Conservation (phyloP, 2,113 vertebrate genomes). For the Corythornis cristatus region DNA sequence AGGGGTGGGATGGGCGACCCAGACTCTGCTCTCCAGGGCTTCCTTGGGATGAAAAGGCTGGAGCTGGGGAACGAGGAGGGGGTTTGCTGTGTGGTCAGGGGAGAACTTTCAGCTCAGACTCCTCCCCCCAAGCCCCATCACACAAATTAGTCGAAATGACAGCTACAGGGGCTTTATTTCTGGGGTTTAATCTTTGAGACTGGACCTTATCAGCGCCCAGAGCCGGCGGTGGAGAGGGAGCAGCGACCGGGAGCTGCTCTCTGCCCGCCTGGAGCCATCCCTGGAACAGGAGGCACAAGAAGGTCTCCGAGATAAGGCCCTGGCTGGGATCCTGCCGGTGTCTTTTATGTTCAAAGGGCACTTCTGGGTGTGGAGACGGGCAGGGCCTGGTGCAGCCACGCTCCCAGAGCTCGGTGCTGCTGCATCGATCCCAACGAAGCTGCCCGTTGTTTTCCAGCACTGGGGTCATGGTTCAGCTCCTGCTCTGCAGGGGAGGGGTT, state of each 20-base stretch:
- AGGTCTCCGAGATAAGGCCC: background rate
- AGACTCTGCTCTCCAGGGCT: background rate
- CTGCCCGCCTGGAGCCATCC: background rate
- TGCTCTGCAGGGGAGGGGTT: background rate
- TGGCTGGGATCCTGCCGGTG: accelerated
- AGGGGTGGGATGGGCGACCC: background rate
- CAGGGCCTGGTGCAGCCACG: accelerated
- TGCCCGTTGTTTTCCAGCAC: background rate
- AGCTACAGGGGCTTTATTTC: background rate
- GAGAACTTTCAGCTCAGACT: background rate
- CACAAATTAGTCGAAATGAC: background rate
- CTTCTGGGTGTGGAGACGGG: background rate
- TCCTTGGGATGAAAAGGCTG: background rate
- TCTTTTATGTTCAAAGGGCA: background rate
- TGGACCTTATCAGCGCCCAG: background rate
- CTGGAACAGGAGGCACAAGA: background rate
- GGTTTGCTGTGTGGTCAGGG: background rate
- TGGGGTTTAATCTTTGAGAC: background rate
- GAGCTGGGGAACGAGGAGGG: background rate
- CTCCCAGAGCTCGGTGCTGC: background rate
- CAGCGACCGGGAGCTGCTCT: background rate
- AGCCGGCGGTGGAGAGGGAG: background rate
- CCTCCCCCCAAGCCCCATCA: background rate
- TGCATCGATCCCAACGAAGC: accelerated
- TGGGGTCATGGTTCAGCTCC: background rate